These are phyloP conservation scores for Drosophila athabasca DNA, from an alignment of 1,140 invertebrate species.

Conservation along the genomic window DNA sequence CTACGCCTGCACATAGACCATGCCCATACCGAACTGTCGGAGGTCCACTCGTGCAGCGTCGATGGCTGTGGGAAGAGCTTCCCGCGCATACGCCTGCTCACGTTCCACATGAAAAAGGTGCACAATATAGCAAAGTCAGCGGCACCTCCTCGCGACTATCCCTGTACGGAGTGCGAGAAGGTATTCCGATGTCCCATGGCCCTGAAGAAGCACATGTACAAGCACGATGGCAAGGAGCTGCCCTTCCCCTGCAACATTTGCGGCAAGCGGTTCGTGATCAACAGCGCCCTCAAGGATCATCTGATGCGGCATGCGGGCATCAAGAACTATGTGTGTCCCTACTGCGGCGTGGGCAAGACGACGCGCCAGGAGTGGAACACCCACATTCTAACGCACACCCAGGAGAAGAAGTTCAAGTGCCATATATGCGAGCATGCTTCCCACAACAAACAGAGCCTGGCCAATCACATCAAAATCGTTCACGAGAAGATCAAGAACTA, in stretches of 20 bases:
- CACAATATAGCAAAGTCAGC: constrained; percentile 75
- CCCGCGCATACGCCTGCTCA: constrained; percentile 73
- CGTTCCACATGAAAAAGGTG: constrained; percentile 78
- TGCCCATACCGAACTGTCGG: constrained; percentile 70
- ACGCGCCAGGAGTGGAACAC: constrained; percentile 81
- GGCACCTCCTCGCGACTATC: constrained; percentile 70
- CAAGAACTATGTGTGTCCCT: constrained; percentile 79
- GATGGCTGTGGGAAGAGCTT: constrained; percentile 75
- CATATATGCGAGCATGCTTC: constrained; percentile 77
- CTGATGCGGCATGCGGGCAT: constrained; percentile 80
- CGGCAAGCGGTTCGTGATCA: constrained; percentile 83
- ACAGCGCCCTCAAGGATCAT: constrained; percentile 77
- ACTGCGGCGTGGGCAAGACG: constrained; percentile 80
- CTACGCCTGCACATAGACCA: constrained; percentile 75
- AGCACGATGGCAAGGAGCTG: constrained; percentile 85
- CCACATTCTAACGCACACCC: constrained; percentile 77
- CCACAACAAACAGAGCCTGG: constrained; percentile 76
- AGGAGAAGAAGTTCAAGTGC: constrained; percentile 82
- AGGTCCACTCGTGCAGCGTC: constrained; percentile 66
- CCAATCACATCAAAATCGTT: constrained; percentile 79
- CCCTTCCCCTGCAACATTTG: constrained; percentile 86
- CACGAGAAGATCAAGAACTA: constrained; percentile 82
- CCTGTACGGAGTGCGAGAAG: constrained; percentile 77
- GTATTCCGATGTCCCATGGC: constrained; percentile 79
- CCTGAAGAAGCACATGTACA: constrained; percentile 85